These are phyloP conservation scores for Ameiurus melas DNA, from an alignment of 2,113 vertebrate genomes.

Conservation along the genomic window DNA sequence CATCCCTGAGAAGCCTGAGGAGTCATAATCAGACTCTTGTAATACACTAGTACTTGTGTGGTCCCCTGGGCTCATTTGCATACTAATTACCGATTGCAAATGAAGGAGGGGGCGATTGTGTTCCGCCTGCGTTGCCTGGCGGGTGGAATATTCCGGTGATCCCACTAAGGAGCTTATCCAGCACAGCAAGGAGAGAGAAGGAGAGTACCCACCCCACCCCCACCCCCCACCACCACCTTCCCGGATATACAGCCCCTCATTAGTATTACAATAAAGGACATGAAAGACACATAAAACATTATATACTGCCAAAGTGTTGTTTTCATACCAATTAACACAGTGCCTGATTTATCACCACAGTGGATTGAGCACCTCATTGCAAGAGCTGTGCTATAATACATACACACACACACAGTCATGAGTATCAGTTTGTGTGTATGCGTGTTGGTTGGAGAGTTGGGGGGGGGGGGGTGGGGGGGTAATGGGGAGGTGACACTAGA, in stretches of 20 bases:
- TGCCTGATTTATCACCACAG: slow-evolving; percentile 90
- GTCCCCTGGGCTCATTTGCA: slow-evolving; percentile 92
- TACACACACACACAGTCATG: slow-evolving; percentile 21
- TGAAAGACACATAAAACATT: slow-evolving; percentile 98
- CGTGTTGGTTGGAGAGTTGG: too few species aligned
- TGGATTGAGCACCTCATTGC: slow-evolving; percentile 85
- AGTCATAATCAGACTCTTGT: slow-evolving; percentile 91
- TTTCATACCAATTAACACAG: slow-evolving; percentile 95
- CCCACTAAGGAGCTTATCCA: slow-evolving; percentile 93
- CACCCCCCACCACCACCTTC: slow-evolving; percentile 56
- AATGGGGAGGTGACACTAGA: not conserved
- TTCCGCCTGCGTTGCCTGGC: slow-evolving; percentile 48
- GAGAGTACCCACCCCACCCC: not conserved
- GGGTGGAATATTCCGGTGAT: slow-evolving; percentile 81
- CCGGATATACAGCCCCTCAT: slow-evolving; percentile 94
- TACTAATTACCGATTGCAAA: slow-evolving; percentile 97
- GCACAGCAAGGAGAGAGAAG: slow-evolving; percentile 53
- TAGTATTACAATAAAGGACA: slow-evolving; percentile 98
- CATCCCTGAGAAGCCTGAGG: slow-evolving; percentile 57
- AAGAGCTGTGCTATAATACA: slow-evolving; percentile 54
- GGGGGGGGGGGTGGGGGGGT: too few species aligned
- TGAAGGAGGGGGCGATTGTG: slow-evolving; percentile 79
- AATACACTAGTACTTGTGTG: slow-evolving; percentile 98
- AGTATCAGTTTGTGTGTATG: not conserved
- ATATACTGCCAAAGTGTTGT: slow-evolving; percentile 98